Evolutionary conservation across 1,140 invertebrate species (phyloP).

Genomic region (Nixonia krombeini): DNA sequence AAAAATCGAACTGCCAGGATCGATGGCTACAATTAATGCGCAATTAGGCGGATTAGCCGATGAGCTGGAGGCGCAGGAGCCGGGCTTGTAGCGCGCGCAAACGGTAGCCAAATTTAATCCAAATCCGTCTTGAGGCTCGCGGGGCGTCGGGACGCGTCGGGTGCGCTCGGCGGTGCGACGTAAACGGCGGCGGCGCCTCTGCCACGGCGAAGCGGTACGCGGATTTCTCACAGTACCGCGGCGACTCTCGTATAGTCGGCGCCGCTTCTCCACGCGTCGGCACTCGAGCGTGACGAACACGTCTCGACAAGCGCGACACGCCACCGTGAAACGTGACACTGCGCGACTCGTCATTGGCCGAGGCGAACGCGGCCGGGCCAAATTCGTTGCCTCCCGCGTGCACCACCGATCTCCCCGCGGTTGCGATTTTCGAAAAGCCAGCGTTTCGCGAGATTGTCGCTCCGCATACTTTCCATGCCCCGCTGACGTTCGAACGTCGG

Average conservation of each 20-base stretch:
- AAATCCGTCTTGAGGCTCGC: too few relatives aligned
- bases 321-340: constrained; percentile 43
- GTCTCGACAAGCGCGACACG: constrained; percentile 23
- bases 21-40: too few relatives aligned
- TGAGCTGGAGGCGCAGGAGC: constrained; percentile 16
- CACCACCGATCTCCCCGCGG: neutral
- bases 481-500: too few relatives aligned
- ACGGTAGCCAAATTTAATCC: constrained; percentile 33
- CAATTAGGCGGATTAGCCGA: too few relatives aligned
- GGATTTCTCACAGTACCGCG: constrained; percentile 44
- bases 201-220: constrained; percentile 38
- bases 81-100: constrained; percentile 20
- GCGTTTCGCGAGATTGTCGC: neutral
- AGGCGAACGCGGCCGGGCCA: constrained; percentile 11
- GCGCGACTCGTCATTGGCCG: constrained; percentile 42
- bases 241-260: constrained; percentile 34
- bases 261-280: constrained; percentile 23
- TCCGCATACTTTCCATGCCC: neutral
- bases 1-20: too few relatives aligned
- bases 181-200: constrained; percentile 26
- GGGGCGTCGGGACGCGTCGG: constrained; percentile 21
- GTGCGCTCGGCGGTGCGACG: constrained; percentile 2
- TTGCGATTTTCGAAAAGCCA: neutral
- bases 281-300: constrained; percentile 37
- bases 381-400: constrained; percentile 5